Conservation (phyloP, 2,888 invertebrate species). For the Aphrophora alni region DNA sequence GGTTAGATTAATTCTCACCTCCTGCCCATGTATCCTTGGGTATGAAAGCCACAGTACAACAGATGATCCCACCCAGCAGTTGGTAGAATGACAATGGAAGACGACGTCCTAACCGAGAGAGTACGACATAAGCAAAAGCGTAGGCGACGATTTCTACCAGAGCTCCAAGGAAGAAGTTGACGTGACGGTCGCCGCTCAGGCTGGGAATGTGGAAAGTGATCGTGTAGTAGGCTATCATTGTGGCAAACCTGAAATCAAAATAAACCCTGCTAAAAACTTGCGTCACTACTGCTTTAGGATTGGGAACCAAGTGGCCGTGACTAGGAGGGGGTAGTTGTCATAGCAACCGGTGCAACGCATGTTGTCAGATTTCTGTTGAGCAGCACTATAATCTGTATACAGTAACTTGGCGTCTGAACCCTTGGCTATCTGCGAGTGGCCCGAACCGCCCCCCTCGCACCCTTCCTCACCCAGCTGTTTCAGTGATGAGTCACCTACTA, state of each 20-base stretch:
- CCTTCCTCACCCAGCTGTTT: too few species aligned
- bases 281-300: too few species aligned
- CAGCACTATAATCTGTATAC: too few species aligned
- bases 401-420: too few species aligned
- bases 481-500: too few species aligned
- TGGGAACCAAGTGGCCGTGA: too few species aligned
- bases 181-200: conserved; percentile 6
- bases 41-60: neutral
- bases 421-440: too few species aligned
- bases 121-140: neutral
- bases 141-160: neutral
- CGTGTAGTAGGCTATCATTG: conserved; percentile 14
- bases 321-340: too few species aligned
- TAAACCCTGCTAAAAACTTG: too few species aligned
- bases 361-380: too few species aligned
- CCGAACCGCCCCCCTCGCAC: too few species aligned
- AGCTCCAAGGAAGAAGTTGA: conserved; percentile 21
- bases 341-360: too few species aligned
- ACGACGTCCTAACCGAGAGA: conserved; percentile 7
- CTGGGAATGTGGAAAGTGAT: conserved; percentile 10
- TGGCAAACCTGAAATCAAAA: conserved; percentile 13
- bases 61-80: neutral
- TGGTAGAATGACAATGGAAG: neutral
- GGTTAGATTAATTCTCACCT: neutral
- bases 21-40: neutral